phyloP scores from a whole-genome alignment of 2,113 vertebrate species.

The Hemibagrus wyckioides region DNA sequence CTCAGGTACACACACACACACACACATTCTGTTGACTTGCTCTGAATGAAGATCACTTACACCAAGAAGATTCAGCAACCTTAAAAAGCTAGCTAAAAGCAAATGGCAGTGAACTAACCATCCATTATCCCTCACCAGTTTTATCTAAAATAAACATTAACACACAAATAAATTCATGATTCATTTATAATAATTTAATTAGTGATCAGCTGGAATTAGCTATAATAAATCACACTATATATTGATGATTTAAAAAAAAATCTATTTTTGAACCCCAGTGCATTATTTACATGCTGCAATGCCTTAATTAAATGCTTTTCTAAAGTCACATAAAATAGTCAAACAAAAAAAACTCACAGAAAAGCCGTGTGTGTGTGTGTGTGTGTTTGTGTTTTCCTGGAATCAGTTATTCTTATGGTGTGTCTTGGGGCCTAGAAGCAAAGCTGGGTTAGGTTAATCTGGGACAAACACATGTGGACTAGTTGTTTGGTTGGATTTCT shows the following conservation, averaged over 20 bases:
- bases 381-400: background rate
- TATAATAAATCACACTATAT: background rate
- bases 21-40: background rate
- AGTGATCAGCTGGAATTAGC: background rate
- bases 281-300: background rate
- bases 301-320: background rate
- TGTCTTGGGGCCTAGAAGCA: conserved; percentile 26
- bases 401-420: conserved; percentile 36
- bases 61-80: background rate
- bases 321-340: conserved; percentile 5
- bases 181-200: background rate
- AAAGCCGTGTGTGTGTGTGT: background rate
- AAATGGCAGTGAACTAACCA: background rate
- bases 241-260: background rate
- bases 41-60: background rate
- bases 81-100: background rate
- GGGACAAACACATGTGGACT: conserved; percentile 29
- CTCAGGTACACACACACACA: background rate
- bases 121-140: background rate
- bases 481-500: conserved; percentile 20
- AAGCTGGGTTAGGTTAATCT: conserved; percentile 27
- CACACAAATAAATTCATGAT: background rate
- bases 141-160: background rate
- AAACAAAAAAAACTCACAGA: background rate
- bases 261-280: background rate